Base-by-base conservation (phyloP, 1,140 invertebrate species). In the Drosophila lacteicornis region DNA sequence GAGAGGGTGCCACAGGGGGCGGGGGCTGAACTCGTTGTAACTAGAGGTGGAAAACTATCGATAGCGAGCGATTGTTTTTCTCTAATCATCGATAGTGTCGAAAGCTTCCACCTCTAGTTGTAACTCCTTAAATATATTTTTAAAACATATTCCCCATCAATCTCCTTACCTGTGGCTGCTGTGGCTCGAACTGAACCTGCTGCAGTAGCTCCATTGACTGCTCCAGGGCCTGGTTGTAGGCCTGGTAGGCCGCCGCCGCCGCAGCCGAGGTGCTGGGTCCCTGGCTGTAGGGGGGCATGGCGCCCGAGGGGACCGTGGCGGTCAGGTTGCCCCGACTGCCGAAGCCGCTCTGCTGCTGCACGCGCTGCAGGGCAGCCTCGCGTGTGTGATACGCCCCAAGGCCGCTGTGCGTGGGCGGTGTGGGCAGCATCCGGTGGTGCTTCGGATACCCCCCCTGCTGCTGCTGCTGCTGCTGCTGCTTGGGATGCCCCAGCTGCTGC, bases 331-430 rank as follows among this genome's bases (percentile, higher is more conserved):
- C 60, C 5, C 75, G 75, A 60, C 75, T 83, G 13, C 59, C 69
- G 6, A 86, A 53, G 65, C 88, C 84, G 42, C 84, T 90, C 51
- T 90, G 90, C 51, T 92, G 85, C 51, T 91, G 90, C 9, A 92
- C 69, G n/a, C 91, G 76, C 30, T 88, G 82, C 57, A 91, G 17
- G 4, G 86, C 74, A 1, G 83, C 19, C 49, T 91, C 90, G 1
- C 87, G 87, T 1, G 80, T 75, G 45, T 92, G 85, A 36, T 49
- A 91, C 15, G 79, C 85, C 8, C 83, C 83, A 11, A 69, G 13
- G 9, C 88, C 80, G 2, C 62, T 57, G 40, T 85, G 69, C 4
- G 81, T 91, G 9, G 90, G 90, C 30, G 90, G 85, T 0, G 79
- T 82, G 8, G 90, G 90, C 43, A 91, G 47, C 12, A 79, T 45